Evolutionary conservation across 2,888 invertebrate species (phyloP), one percentile per base, ranked within the genome.

Genomic region (Latrodectus elegans): DNA sequence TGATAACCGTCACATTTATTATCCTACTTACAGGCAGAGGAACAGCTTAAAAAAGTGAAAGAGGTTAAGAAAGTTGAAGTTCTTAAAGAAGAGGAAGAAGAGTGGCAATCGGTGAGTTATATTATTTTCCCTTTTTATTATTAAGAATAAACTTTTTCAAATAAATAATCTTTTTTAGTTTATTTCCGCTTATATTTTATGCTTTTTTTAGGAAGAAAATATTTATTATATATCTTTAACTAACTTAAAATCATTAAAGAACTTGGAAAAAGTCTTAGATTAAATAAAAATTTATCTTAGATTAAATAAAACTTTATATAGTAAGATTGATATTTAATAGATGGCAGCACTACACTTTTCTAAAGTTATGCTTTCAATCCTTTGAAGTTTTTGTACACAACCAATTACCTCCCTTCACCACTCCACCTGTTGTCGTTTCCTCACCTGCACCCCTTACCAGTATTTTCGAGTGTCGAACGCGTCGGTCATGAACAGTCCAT

Each of bases 41-140:
- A 97, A 92, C 97, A 97, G 93, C 94, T 97, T 88, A 95, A 96
- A 91, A 95, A 96, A 91, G 96, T 95, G 74, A 96, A 97, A 92
- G 95, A 96, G 92, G 95, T 96, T 84, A 96, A 96, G 92, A 95
- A 95, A 91, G 95, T 96, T 91, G 95, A 96, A 91, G 82, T 88
- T 78, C 95, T 96, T 89, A 95, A 95, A 91, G 96, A 96, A 92
- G 95, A 96, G 91, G 95, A 96, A 90, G 97, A 97, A 93, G 97
- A 97, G 92, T 97, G 97, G 97, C 97, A 97, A 93, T 95, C 96
- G 94, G 97, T 97, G 93, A 94, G 95, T 84, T 90, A 90, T 64
- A 22, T 38, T 38, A 38, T 6, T 38, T 38, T 38, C 6, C 38
- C 38, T 38, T 38, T 38, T 1, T 2, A 38, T 38, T 38, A 6